Percentiles rank a stretch among this genome's conserved stretches.
phyloP scores from a whole-genome alignment of 2,113 vertebrate species.

The Brachypodius melanocephalos region DNA sequence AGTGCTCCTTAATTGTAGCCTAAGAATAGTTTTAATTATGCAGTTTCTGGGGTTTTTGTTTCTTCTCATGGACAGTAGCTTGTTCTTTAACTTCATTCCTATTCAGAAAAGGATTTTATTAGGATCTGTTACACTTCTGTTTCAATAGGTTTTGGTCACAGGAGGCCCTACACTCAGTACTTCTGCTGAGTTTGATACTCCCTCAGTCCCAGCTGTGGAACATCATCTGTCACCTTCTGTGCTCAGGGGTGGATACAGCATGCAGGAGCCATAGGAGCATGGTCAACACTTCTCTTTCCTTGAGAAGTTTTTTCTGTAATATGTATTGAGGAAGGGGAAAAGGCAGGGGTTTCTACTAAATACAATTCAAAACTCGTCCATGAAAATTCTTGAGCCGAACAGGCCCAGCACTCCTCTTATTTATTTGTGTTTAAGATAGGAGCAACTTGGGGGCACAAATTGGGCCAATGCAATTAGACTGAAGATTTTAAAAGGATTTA shows the following conservation, averaged over 20 bases:
- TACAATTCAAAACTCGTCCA: background rate
- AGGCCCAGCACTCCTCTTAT: background rate
- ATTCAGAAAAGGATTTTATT: background rate
- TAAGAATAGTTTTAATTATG: background rate
- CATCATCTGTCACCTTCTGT: background rate
- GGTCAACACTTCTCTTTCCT: background rate
- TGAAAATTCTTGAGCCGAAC: background rate
- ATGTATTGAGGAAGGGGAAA: background rate
- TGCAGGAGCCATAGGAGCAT: background rate
- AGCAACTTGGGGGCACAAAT: background rate
- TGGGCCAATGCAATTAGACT: background rate
- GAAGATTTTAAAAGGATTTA: background rate
- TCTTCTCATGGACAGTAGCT: background rate
- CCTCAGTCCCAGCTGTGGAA: background rate
- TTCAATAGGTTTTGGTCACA: background rate
- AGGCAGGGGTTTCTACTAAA: accelerated
- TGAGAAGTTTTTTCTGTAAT: background rate
- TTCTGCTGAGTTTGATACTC: background rate
- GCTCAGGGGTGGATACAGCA: background rate
- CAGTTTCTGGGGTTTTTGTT: background rate
- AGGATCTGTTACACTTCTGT: background rate
- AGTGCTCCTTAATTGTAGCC: background rate
- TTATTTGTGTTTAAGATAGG: background rate
- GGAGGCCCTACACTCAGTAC: background rate
- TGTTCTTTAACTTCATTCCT: background rate